Evolutionary conservation across 1,140 invertebrate genomes (phyloP).

Genomic region (Scaptomyza montana): DNA sequence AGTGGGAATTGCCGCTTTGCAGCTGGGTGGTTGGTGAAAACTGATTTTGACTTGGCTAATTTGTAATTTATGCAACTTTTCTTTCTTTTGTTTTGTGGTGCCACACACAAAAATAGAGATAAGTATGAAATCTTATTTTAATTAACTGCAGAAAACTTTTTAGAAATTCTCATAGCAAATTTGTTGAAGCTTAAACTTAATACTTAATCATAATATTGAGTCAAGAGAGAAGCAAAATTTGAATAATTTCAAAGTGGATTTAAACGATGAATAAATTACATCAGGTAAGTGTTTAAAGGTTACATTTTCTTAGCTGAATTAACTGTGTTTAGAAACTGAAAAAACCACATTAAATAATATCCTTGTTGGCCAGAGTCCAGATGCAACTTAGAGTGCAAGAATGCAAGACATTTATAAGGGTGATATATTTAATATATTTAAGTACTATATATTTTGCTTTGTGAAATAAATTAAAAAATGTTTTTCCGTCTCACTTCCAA

Average conservation of each 20-base stretch:
- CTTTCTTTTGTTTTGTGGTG: slow-evolving; percentile 46
- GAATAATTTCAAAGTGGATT: neutral
- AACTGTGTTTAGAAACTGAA: too few species aligned
- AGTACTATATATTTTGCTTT: slow-evolving; percentile 1
- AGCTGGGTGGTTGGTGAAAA: neutral
- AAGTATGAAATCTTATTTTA: slow-evolving; percentile 63
- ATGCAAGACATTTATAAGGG: slow-evolving; percentile 9
- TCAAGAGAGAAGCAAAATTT: neutral
- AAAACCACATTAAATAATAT: neutral
- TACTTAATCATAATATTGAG: slow-evolving; percentile 2
- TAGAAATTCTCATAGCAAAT: slow-evolving; percentile 18
- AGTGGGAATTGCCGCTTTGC: slow-evolving; percentile 10
- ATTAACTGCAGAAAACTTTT: slow-evolving; percentile 57
- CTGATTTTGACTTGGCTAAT: slow-evolving; percentile 69
- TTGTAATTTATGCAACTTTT: slow-evolving; percentile 74
- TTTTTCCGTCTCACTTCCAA: slow-evolving; percentile 53
- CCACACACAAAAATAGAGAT: slow-evolving; percentile 12
- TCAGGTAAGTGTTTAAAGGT: neutral
- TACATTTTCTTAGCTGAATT: too few species aligned
- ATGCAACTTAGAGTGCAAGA: neutral
- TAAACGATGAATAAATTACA: neutral
- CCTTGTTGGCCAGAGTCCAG: too few species aligned
- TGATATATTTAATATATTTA: neutral
- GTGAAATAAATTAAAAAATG: slow-evolving; percentile 49
- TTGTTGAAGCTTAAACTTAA: slow-evolving; percentile 4